Percentiles rank a stretch among this genome's conserved stretches.
Conservation (phyloP, 1,140 invertebrate genomes). For the Stegodyphus mimosarum region DNA sequence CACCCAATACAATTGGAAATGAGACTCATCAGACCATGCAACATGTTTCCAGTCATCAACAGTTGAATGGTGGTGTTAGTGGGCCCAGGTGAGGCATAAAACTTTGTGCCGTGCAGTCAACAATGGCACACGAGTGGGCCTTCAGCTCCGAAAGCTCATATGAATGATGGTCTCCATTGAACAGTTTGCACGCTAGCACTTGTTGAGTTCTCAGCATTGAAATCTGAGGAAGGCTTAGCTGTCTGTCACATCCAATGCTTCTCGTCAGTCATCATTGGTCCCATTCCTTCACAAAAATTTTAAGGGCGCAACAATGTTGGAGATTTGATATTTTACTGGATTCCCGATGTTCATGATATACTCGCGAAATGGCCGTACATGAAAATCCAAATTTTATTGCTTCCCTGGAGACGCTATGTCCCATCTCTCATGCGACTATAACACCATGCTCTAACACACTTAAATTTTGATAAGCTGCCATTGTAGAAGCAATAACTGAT, state of each 20-base stretch:
- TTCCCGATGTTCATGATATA: neutral
- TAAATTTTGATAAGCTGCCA: neutral
- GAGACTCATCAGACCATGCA: neutral
- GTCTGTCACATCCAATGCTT: neutral
- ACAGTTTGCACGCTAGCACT: neutral
- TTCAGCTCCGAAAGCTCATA: neutral
- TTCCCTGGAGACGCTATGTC: neutral
- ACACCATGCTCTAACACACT: neutral
- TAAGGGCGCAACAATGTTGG: neutral
- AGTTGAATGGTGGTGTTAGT: neutral
- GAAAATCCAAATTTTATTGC: neutral
- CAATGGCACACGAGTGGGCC: neutral
- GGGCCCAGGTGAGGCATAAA: neutral
- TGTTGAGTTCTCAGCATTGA: neutral
- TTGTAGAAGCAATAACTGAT: neutral
- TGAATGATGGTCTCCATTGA: neutral
- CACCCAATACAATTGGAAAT: neutral
- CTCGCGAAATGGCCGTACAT: neutral
- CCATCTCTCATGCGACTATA: neutral
- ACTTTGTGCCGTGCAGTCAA: neutral
- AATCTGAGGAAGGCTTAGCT: neutral
- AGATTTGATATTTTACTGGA: too few relatives aligned
- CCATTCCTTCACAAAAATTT: neutral
- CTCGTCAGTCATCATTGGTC: neutral
- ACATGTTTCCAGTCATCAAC: neutral